Evolutionary conservation across 2,888 invertebrate species (phyloP).

Genomic region (Cosmia pyralina): DNA sequence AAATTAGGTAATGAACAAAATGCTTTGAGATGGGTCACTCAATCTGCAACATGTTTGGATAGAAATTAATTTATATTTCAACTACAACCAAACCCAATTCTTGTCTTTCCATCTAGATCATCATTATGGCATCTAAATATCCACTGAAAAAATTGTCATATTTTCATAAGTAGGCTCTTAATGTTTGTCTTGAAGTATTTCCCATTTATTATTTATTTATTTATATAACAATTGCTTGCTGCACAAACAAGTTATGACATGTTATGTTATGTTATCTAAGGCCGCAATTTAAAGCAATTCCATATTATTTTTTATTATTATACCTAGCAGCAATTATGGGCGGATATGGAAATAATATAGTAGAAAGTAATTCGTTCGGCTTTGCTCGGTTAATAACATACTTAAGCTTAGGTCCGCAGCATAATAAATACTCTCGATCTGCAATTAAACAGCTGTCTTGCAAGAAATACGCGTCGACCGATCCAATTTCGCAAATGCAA

Average conservation of each 20-base stretch:
- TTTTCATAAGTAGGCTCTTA: neutral
- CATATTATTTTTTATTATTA: too few relatives aligned
- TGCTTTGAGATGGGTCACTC: neutral
- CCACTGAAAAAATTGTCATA: neutral
- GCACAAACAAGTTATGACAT: too few relatives aligned
- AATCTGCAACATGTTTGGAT: neutral
- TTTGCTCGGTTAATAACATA: constrained; percentile 64
- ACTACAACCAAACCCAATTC: neutral
- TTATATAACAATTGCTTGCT: too few relatives aligned
- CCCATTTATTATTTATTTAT: too few relatives aligned
- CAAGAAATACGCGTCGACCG: constrained; percentile 69
- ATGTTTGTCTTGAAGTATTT: neutral
- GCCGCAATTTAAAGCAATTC: constrained; percentile 3
- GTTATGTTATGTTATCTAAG: neutral
- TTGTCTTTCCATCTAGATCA: neutral
- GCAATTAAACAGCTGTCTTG: constrained; percentile 76
- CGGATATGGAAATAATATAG: constrained; percentile 59
- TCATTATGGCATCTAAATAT: neutral
- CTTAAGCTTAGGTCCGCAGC: constrained; percentile 55
- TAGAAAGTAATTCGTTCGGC: constrained; percentile 44
- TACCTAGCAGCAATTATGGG: constrained; percentile 44
- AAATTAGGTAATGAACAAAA: neutral
- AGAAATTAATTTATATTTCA: neutral
- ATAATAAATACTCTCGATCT: constrained; percentile 68
- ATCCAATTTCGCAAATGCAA: constrained; percentile 77